These are phyloP conservation scores for Aramus guarauna DNA, from an alignment of 2,113 vertebrate genomes.

Conservation along the genomic window DNA sequence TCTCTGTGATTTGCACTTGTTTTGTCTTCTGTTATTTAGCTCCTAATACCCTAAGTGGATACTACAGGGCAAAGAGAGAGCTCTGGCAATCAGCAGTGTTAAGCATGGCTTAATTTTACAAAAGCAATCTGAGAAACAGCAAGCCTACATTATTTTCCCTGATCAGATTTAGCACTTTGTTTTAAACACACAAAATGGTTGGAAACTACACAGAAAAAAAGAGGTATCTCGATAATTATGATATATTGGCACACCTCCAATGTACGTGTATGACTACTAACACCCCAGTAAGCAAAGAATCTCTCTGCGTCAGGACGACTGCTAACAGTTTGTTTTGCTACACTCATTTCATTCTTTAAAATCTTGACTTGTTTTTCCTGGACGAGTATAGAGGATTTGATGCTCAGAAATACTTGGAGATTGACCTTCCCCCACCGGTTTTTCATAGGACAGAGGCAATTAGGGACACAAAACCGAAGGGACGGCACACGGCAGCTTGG, in stretches of 20 bases:
- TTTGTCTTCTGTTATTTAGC: neutral
- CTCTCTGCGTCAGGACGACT: neutral
- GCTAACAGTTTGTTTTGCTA: neutral
- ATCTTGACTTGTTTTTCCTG: neutral
- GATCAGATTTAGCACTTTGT: neutral
- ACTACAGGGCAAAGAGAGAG: neutral
- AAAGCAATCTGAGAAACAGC: neutral
- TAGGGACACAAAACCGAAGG: neutral
- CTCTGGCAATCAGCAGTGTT: neutral
- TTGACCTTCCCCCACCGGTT: rapidly evolving
- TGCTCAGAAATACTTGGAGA: neutral
- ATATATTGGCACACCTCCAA: rapidly evolving
- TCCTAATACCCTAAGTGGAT: neutral
- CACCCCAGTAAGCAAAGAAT: neutral
- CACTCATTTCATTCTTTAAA: neutral
- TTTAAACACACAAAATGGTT: neutral
- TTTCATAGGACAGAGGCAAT: neutral
- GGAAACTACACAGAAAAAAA: neutral
- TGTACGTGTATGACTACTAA: rapidly evolving
- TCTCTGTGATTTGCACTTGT: neutral
- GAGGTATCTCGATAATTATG: neutral
- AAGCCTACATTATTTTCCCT: neutral
- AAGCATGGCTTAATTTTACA: neutral
- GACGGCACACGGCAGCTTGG: rapidly evolving
- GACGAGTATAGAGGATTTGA: neutral